Conservation (phyloP, 2,797 vertebrate genomes). For the Mormyrus hasselquistii region DNA sequence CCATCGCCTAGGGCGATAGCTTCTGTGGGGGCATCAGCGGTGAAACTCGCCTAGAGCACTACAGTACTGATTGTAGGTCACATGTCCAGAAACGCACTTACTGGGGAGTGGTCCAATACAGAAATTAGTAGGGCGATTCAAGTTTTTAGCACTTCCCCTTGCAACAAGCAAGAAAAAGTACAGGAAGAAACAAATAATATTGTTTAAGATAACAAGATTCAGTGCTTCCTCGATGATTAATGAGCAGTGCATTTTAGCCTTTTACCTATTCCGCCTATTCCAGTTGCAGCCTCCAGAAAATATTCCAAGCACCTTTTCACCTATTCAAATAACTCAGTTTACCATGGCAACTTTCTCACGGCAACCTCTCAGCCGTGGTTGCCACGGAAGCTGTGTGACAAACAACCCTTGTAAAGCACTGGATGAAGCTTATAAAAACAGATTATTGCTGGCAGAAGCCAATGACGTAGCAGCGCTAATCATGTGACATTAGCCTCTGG, state of each 20-base stretch:
- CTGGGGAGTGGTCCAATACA: neutral
- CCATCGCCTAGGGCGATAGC: neutral
- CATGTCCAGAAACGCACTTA: neutral
- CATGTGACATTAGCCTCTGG: neutral
- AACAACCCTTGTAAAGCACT: neutral
- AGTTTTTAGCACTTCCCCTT: neutral
- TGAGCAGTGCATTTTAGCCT: neutral
- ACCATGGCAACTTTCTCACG: neutral
- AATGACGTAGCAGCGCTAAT: neutral
- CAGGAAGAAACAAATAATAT: neutral
- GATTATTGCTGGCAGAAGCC: neutral
- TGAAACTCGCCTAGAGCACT: neutral
- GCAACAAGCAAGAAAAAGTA: neutral
- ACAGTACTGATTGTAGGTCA: neutral
- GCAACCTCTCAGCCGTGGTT: neutral
- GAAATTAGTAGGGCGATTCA: neutral
- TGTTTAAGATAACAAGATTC: neutral
- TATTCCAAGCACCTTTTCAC: neutral
- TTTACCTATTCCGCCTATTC: neutral
- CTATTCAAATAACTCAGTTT: neutral
- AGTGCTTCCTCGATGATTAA: neutral
- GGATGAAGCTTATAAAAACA: neutral
- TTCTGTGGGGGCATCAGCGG: neutral
- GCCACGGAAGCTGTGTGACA: neutral
- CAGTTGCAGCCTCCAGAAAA: neutral